Evolutionary conservation across 2,888 invertebrate species (phyloP).

Genomic region (Subacronicta megacephala): DNA sequence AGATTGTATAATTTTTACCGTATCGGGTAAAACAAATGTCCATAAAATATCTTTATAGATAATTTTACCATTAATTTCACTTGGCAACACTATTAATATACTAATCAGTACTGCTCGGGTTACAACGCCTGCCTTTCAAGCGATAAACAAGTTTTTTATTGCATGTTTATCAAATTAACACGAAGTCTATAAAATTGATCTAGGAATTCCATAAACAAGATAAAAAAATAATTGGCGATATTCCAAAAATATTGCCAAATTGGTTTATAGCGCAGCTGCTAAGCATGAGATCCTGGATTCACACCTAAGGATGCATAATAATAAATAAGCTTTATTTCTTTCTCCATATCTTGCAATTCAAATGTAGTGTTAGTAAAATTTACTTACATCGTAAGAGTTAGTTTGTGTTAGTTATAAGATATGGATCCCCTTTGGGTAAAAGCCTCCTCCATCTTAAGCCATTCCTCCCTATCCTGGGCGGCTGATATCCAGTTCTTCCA

Average conservation of each 20-base stretch:
- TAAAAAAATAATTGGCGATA: constrained; percentile 18
- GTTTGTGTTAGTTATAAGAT: too few relatives aligned
- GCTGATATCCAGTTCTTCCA: too few relatives aligned
- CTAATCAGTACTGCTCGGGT: constrained; percentile 5
- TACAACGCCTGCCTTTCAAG: background rate
- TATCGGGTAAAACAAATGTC: constrained; percentile 1
- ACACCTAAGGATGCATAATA: too few relatives aligned
- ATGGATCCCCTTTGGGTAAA: too few relatives aligned
- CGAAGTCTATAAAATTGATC: constrained; percentile 12
- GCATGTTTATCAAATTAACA: constrained; percentile 7
- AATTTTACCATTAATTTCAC: constrained; percentile 4
- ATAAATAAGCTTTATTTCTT: too few relatives aligned
- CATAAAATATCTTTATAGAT: constrained; percentile 1
- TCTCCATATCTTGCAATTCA: too few relatives aligned
- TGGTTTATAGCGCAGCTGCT: too few relatives aligned
- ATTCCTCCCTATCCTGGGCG: too few relatives aligned
- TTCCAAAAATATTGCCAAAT: constrained; percentile 10
- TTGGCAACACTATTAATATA: constrained; percentile 1
- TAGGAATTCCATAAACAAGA: constrained; percentile 8
- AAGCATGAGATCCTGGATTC: too few relatives aligned
- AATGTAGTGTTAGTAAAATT: too few relatives aligned
- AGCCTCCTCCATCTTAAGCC: too few relatives aligned
- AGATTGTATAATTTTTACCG: background rate
- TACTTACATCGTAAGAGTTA: too few relatives aligned
- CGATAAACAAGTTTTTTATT: constrained; percentile 4